Evolutionary conservation across 2,113 vertebrate species (phyloP).

Genomic region (Upupa epops): DNA sequence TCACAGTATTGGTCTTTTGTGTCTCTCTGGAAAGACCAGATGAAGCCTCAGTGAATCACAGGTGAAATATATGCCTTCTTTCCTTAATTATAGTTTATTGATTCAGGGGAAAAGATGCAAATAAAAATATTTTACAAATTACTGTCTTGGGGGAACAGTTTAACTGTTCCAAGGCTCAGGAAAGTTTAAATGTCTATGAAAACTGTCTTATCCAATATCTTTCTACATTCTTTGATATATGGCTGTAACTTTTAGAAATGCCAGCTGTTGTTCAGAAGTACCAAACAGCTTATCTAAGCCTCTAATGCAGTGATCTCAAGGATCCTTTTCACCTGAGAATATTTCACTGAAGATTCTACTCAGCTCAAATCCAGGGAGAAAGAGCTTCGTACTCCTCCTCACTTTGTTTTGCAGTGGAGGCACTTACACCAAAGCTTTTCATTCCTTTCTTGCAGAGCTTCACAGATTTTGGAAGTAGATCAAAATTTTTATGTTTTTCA

Average conservation of each 20-base stretch:
- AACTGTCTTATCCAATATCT: background rate
- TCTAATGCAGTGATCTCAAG: background rate
- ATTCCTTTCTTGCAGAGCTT: background rate
- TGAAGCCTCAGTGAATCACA: background rate
- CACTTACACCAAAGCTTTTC: background rate
- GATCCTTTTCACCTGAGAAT: background rate
- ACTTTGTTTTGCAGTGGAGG: background rate
- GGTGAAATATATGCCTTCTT: background rate
- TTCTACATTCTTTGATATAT: background rate
- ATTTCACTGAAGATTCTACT: background rate
- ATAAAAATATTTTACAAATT: background rate
- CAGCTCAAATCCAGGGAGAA: background rate
- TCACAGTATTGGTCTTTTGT: background rate
- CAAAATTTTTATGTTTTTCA: background rate
- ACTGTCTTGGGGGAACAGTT: background rate
- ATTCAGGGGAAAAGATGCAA: background rate
- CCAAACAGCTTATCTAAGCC: background rate
- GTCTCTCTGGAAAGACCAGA: background rate
- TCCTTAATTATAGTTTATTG: background rate
- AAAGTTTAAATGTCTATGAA: accelerated
- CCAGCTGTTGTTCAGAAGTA: background rate
- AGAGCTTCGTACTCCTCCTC: background rate
- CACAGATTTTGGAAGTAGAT: background rate
- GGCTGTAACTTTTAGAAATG: accelerated
- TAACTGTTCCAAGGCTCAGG: background rate